Base-by-base conservation (phyloP, 1,140 invertebrate species). In the Drosophila sproati region DNA sequence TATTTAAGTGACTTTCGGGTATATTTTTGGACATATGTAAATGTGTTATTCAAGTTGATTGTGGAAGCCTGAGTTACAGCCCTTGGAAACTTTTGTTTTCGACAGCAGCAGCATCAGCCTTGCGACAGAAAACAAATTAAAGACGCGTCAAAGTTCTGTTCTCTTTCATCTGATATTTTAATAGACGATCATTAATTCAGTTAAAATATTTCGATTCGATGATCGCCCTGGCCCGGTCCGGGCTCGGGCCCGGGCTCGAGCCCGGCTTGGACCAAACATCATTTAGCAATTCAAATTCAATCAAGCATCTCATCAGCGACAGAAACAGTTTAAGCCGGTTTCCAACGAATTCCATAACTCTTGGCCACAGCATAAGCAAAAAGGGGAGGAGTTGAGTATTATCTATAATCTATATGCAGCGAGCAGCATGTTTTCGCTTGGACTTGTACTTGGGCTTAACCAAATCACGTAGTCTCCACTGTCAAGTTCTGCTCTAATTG, bases 241-340 rank as follows among this genome's bases (percentile, higher is more conserved):
- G 7, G 20, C 20, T 2, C 20, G 20, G 20, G 20, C 20, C 39
- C 3, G 8, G 39, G 3, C 10, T 43, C 39, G 39, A 43, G 3
- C 10, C n/a, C 39, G 39, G n/a, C 39, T 43, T 43, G 31, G 47
- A n/a, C 20, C 20, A 20, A 61, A 37, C 48, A 50, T 71, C 77
- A 72, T 87, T 87, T 87, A 88, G 77, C 85, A 87, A 87, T 87
- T 83, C 77, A 87, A 87, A 87, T 87, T 81, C 82, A 85, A 85
- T 80, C 81, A 80, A 85, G 64, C 43, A 54, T 54, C 62, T 37
- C 31, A 28, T 5, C 50, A 51, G 54, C 28, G 20, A 12, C 31
- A 32, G n/a, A 50, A 63, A 66, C 66, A 63, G 64, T 64, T 70
- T 63, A 70, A 68, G 66, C 55, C 74, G 63, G 62, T 68, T 61